A percentile compares a stretch with the other conserved stretches of the same genome.
phyloP scores from a whole-genome alignment of 2,888 invertebrate species.

The Andrena hattorfiana region DNA sequence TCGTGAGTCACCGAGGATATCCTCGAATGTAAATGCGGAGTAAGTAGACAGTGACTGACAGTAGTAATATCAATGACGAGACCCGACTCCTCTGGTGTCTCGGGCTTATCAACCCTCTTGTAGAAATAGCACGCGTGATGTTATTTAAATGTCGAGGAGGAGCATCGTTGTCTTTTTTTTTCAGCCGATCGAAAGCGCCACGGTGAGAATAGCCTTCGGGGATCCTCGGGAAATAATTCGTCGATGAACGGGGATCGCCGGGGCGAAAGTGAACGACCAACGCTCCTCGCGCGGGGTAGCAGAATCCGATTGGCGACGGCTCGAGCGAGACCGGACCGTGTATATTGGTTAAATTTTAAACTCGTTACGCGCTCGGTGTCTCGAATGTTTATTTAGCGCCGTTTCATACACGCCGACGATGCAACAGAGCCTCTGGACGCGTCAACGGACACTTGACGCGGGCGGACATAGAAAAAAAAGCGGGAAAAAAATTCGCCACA shows the following conservation, averaged over 20 bases:
- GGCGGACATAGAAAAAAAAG: not conserved
- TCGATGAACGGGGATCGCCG: not conserved
- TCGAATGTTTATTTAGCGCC: constrained; percentile 71
- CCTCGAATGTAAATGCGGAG: not conserved
- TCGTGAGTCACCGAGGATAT: constrained; percentile 20
- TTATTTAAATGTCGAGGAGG: too few relatives aligned
- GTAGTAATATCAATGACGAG: too few relatives aligned
- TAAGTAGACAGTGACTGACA: too few relatives aligned
- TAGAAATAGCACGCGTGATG: too few relatives aligned
- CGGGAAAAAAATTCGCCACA: constrained; percentile 32
- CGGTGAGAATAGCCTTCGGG: not conserved
- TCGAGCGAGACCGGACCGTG: constrained; percentile 48
- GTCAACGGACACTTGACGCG: constrained; percentile 54
- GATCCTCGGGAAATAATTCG: constrained; percentile 18
- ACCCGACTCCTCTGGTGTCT: not conserved
- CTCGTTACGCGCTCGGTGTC: constrained; percentile 64
- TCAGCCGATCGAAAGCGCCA: not conserved
- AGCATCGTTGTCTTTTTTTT: too few relatives aligned
- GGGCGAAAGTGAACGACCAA: not conserved
- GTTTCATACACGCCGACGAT: constrained; percentile 68
- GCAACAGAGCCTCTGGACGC: constrained; percentile 42
- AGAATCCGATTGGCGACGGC: constrained; percentile 50
- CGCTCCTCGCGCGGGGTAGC: constrained; percentile 16
- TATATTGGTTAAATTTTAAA: constrained; percentile 66
- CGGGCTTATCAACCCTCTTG: too few relatives aligned